These are phyloP conservation scores for Microctonus hyperodae DNA, from an alignment of 2,888 invertebrate species.

Conservation along the genomic window DNA sequence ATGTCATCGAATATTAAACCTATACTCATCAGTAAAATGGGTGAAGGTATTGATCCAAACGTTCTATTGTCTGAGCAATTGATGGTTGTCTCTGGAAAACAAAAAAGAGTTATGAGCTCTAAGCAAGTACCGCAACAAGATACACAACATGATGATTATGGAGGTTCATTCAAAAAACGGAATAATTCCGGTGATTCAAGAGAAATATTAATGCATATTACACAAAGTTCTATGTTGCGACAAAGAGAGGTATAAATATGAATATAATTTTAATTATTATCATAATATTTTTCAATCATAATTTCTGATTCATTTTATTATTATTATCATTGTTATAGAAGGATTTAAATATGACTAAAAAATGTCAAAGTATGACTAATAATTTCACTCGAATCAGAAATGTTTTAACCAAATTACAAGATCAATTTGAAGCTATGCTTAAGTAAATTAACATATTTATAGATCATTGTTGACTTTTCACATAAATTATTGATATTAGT, in stretches of 20 bases:
- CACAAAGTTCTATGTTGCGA: slow-evolving; percentile 35
- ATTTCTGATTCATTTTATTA: neutral
- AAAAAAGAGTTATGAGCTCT: neutral
- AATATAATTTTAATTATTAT: neutral
- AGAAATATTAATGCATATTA: slow-evolving; percentile 27
- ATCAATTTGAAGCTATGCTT: slow-evolving; percentile 54
- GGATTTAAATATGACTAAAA: slow-evolving; percentile 25
- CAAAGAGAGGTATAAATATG: slow-evolving; percentile 26
- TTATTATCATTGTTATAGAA: slow-evolving; percentile 17
- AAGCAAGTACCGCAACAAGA: neutral
- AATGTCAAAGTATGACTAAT: slow-evolving; percentile 16
- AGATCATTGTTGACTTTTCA: too few species aligned
- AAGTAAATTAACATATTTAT: slow-evolving; percentile 43
- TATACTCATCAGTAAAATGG: slow-evolving; percentile 54
- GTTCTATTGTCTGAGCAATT: slow-evolving; percentile 46
- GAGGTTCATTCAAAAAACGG: slow-evolving; percentile 28
- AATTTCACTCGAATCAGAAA: slow-evolving; percentile 46
- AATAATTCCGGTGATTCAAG: slow-evolving; percentile 30
- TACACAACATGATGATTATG: slow-evolving; percentile 18
- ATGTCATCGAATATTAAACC: slow-evolving; percentile 45
- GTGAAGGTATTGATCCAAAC: slow-evolving; percentile 49
- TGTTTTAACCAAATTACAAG: slow-evolving; percentile 49
- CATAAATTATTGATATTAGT: slow-evolving; percentile 4
- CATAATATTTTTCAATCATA: neutral
- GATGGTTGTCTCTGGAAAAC: neutral